phyloP scores from a whole-genome alignment of 1,140 invertebrate species.

The Drosophila santomea region DNA sequence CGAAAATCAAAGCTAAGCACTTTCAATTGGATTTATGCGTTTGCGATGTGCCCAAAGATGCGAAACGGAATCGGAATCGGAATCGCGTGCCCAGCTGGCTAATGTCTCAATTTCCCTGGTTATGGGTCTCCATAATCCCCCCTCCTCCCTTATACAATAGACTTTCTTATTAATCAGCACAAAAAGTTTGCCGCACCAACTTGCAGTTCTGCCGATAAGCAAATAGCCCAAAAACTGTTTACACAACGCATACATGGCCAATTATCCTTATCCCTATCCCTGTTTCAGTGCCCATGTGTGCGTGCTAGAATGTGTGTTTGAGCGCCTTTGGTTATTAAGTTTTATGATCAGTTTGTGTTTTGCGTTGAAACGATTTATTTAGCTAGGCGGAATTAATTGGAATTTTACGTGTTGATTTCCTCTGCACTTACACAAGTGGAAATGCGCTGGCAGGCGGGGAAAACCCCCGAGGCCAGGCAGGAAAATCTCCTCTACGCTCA shows the following conservation, averaged over 20 bases:
- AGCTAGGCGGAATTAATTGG: conserved; percentile 83
- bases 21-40: conserved; percentile 84
- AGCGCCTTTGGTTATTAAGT: conserved; percentile 73
- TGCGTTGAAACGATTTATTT: conserved; percentile 81
- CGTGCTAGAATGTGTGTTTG: conserved; percentile 14
- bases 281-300: background rate
- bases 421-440: conserved; percentile 18
- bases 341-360: conserved; percentile 83
- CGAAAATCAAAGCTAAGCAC: conserved; percentile 83
- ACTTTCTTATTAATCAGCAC: conserved; percentile 81
- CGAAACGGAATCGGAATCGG: conserved; percentile 14
- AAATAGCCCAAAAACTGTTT: conserved; percentile 79
- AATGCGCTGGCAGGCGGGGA: background rate
- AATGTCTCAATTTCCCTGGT: conserved; percentile 65
- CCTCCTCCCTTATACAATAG: background rate
- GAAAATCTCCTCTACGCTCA: conserved; percentile 13
- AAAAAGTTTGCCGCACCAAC: conserved; percentile 70
- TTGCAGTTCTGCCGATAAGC: conserved; percentile 77
- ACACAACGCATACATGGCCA: conserved; percentile 51
- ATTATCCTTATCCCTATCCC: conserved; percentile 20
- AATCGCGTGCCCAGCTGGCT: conserved; percentile 56
- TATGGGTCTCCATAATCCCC: background rate
- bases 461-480: conserved; percentile 3
- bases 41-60: conserved; percentile 68
- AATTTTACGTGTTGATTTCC: conserved; percentile 82